These are phyloP conservation scores for Caenorhabditis sp. DNA, from an alignment of 2,888 invertebrate species.

Conservation along the genomic window DNA sequence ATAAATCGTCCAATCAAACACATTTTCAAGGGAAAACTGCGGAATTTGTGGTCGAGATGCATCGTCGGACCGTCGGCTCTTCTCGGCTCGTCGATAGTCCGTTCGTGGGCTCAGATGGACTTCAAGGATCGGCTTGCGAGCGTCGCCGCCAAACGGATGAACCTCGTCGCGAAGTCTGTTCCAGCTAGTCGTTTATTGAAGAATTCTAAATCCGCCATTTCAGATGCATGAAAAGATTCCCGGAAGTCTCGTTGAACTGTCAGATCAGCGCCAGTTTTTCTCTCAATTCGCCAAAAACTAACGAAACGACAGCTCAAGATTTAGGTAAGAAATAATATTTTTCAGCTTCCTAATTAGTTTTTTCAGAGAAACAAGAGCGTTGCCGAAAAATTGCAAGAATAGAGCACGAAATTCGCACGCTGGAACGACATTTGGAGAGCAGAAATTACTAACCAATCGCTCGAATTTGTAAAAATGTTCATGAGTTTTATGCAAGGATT, in stretches of 20 bases:
- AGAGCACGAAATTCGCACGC: slow-evolving; percentile 32
- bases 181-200: not conserved
- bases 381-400: slow-evolving; percentile 27
- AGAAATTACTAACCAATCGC: not conserved
- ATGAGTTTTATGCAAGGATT: not conserved
- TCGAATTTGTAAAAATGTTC: not conserved
- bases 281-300: slow-evolving; percentile 8
- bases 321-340: not conserved
- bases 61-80: slow-evolving; percentile 5
- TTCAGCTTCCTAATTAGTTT: not conserved
- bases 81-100: slow-evolving; percentile 17
- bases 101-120: slow-evolving; percentile 8
- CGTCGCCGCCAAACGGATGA: slow-evolving; percentile 1
- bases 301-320: not conserved
- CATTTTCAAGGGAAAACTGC: slow-evolving; percentile 24
- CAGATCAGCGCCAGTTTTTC: slow-evolving; percentile 41
- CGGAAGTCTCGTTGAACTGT: slow-evolving; percentile 34
- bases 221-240: slow-evolving; percentile 28
- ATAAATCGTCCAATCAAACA: no score
- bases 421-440: slow-evolving; percentile 12
- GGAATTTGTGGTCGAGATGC: slow-evolving; percentile 20
- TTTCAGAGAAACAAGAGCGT: slow-evolving; percentile 35
- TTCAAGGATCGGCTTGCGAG: slow-evolving; percentile 5
- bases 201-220: not conserved
- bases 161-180: slow-evolving; percentile 21